Base-by-base conservation (phyloP, 2,888 invertebrate genomes). In the Sphinx pinastri region DNA sequence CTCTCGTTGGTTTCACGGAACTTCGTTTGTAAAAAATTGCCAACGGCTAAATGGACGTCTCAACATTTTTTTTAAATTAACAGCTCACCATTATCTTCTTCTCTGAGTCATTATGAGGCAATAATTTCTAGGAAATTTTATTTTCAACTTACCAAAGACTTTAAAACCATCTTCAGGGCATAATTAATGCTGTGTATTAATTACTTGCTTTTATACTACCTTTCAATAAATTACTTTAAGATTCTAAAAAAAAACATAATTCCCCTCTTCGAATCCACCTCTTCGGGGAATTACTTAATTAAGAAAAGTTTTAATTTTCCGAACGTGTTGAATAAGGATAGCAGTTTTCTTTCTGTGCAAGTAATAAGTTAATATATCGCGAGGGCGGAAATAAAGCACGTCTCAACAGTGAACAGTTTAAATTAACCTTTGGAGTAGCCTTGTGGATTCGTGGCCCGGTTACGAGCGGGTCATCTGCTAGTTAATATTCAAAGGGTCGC, bases 401-500 rank as follows among this genome's bases (percentile, higher is more conserved):
- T 81, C 74, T 79, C 77, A 76, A 63, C 63, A 79, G 80, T 84
- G 83, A 85, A 83, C 84, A 84, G 83, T 88, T 84, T 81, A 84
- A 88, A 90, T 89, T 87, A 88, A 88, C 88, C 88, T 89, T 86
- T 85, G 82, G 82, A 83, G 82, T 82, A 82, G 84, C 83, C 82
- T 82, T 82, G 87, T 84, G 84, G 84, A 87, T 88, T 85, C 86
- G 87, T 85, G 86, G 84, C 85, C 87, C 80, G 86, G 87, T 86
- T 88, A 87, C 85, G 84, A 85, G 82, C 85, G 88, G 91, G 89
- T 91, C 92, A 89, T 88, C 89, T 86, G 85, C 85, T 90, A 88
- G 89, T 93, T 93, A 93, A 92, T 92, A 93, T 93, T 93, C 92
- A 93, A 88, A 90, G 89, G 90, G 89, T 87, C 88, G 83, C 84